Evolutionary conservation across 2,797 vertebrate species (phyloP).

Genomic region (Chelon auratus): DNA sequence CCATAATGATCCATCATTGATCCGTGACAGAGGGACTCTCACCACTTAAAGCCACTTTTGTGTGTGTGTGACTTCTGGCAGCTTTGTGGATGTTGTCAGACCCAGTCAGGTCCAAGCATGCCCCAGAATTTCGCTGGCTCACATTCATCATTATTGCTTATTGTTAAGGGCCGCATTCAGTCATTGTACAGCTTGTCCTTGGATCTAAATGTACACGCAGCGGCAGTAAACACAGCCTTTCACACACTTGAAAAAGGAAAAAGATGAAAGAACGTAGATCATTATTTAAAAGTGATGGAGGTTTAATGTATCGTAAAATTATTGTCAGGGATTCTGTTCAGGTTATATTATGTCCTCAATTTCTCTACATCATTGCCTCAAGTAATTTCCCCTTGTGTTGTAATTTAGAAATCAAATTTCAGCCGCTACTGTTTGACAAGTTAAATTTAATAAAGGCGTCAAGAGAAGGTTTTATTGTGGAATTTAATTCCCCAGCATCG

Average conservation of each 20-base stretch:
- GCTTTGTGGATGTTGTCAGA: slow-evolving; percentile 39
- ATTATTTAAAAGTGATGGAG: background rate
- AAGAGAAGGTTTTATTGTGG: background rate
- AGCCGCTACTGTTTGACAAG: slow-evolving; percentile 15
- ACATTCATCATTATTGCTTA: slow-evolving; percentile 50
- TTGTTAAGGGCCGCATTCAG: slow-evolving; percentile 20
- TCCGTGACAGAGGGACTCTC: slow-evolving; percentile 55
- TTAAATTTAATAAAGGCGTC: slow-evolving; percentile 6
- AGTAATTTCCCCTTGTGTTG: background rate
- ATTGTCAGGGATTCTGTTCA: background rate
- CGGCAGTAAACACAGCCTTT: background rate
- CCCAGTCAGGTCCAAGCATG: slow-evolving; percentile 48
- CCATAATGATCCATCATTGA: slow-evolving; percentile 70
- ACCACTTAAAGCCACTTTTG: slow-evolving; percentile 53
- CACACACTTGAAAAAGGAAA: background rate
- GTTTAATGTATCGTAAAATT: too few species aligned
- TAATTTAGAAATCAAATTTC: slow-evolving; percentile 31
- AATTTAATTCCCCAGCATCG: background rate
- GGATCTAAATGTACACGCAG: slow-evolving; percentile 15
- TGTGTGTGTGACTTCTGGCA: slow-evolving; percentile 35
- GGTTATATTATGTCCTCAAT: background rate
- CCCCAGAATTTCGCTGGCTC: slow-evolving; percentile 38
- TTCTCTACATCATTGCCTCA: background rate
- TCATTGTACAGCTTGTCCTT: slow-evolving; percentile 22
- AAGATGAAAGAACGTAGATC: background rate